Conservation (phyloP, 2,797 vertebrate species). For the Gallinago solitaria region DNA sequence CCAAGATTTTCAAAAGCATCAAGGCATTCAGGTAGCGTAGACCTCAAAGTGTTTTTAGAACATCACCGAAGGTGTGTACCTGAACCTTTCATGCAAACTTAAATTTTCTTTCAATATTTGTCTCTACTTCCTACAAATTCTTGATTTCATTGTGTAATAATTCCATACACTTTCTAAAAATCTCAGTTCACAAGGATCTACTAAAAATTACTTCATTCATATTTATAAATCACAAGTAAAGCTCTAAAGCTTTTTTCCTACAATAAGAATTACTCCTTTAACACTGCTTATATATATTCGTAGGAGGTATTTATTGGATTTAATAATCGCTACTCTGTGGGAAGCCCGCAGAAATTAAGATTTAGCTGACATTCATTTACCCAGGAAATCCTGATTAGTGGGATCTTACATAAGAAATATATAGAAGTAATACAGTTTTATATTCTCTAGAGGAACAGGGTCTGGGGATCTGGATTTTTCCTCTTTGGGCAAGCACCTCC, state of each 20-base stretch:
- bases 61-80: neutral
- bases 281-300: neutral
- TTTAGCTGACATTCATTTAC: slow-evolving; percentile 21
- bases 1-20: neutral
- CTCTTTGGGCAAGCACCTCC: neutral
- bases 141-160: neutral
- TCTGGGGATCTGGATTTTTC: neutral
- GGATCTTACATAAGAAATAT: neutral
- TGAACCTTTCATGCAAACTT: neutral
- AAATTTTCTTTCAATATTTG: neutral
- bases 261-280: neutral
- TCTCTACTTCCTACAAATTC: neutral
- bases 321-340: neutral
- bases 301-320: slow-evolving; percentile 44
- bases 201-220: slow-evolving; percentile 2
- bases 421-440: neutral
- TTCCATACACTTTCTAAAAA: neutral
- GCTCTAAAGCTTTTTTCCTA: neutral
- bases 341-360: slow-evolving; percentile 33
- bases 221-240: slow-evolving; percentile 16
- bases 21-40: neutral
- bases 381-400: slow-evolving; percentile 19
- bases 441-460: neutral
- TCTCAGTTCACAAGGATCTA: neutral
- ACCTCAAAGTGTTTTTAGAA: neutral